Percentiles rank a stretch among this genome's conserved stretches.
Conservation (phyloP, 2,888 invertebrate genomes). For the Nesidiocoris tenuis region DNA sequence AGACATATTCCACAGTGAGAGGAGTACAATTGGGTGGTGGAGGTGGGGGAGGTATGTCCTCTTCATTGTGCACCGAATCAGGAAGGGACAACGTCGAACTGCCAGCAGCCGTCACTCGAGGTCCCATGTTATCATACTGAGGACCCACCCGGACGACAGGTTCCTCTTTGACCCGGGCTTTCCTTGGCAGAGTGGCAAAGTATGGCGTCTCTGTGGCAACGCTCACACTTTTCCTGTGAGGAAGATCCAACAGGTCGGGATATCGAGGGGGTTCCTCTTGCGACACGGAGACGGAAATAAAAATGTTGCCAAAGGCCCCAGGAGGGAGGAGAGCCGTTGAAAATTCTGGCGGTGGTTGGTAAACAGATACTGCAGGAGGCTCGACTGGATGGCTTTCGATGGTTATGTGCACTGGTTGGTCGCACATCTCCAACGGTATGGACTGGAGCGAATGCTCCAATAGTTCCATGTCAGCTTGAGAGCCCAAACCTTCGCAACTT, state of each 20-base stretch:
- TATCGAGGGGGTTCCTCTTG: slow-evolving; percentile 74
- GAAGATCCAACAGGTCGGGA: slow-evolving; percentile 76
- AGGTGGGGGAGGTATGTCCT: slow-evolving; percentile 58
- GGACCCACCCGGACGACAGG: slow-evolving; percentile 55
- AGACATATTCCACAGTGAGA: slow-evolving; percentile 57
- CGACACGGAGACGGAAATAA: slow-evolving; percentile 77
- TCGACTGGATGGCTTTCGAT: slow-evolving; percentile 57
- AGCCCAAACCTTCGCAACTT: slow-evolving; percentile 67
- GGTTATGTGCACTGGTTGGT: slow-evolving; percentile 58
- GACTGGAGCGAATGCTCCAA: slow-evolving; percentile 53
- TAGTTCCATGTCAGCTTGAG: slow-evolving; percentile 62
- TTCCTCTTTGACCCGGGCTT: slow-evolving; percentile 48
- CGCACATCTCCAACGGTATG: slow-evolving; percentile 54
- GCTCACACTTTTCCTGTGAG: slow-evolving; percentile 57
- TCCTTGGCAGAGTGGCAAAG: slow-evolving; percentile 58
- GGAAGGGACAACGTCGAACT: slow-evolving; percentile 83
- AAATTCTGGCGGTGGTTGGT: slow-evolving; percentile 62
- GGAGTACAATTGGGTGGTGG: slow-evolving; percentile 62
- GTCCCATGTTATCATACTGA: slow-evolving; percentile 88
- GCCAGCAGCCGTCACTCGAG: slow-evolving; percentile 83
- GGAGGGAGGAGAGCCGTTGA: slow-evolving; percentile 58
- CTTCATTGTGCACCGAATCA: slow-evolving; percentile 56
- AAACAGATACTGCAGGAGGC: slow-evolving; percentile 53
- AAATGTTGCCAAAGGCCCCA: slow-evolving; percentile 71
- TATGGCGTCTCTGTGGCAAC: slow-evolving; percentile 55